These are phyloP conservation scores for Entomobrya proxima DNA, from an alignment of 2,888 invertebrate species.

Conservation along the genomic window DNA sequence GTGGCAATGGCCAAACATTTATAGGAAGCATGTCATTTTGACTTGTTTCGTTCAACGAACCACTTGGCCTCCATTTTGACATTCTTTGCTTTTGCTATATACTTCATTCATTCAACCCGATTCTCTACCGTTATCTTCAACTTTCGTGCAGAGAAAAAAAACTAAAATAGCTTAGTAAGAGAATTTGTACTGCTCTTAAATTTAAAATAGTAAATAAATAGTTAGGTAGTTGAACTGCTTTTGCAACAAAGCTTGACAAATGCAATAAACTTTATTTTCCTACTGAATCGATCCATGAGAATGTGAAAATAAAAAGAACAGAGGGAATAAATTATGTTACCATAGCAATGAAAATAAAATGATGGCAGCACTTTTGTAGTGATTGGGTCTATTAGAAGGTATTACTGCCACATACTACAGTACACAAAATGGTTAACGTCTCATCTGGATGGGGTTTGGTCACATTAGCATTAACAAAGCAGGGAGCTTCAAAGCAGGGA, in stretches of 20 bases:
- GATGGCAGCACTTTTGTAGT: neutral
- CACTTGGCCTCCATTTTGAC: neutral
- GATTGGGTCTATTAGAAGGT: neutral
- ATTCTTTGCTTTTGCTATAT: neutral
- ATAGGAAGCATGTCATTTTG: too few relatives aligned
- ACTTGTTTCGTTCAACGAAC: too few relatives aligned
- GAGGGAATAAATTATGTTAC: neutral
- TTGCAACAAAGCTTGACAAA: constrained; percentile 33
- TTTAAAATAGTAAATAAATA: too few relatives aligned
- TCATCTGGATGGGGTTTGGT: too few relatives aligned
- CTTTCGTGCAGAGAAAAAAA: too few relatives aligned
- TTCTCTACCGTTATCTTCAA: neutral
- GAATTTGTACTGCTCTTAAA: neutral
- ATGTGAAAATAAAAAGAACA: neutral
- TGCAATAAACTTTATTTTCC: constrained; percentile 31
- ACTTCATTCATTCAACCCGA: neutral
- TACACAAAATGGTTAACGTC: too few relatives aligned
- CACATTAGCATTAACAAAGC: neutral
- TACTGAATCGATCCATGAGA: constrained; percentile 27
- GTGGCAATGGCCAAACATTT: too few relatives aligned
- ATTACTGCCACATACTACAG: neutral
- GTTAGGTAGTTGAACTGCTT: too few relatives aligned
- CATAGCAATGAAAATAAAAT: neutral
- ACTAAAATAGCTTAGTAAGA: too few relatives aligned
- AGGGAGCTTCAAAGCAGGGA: neutral